phyloP scores from a whole-genome alignment of 2,113 vertebrate species.

The Sakesphorus luctuosus region DNA sequence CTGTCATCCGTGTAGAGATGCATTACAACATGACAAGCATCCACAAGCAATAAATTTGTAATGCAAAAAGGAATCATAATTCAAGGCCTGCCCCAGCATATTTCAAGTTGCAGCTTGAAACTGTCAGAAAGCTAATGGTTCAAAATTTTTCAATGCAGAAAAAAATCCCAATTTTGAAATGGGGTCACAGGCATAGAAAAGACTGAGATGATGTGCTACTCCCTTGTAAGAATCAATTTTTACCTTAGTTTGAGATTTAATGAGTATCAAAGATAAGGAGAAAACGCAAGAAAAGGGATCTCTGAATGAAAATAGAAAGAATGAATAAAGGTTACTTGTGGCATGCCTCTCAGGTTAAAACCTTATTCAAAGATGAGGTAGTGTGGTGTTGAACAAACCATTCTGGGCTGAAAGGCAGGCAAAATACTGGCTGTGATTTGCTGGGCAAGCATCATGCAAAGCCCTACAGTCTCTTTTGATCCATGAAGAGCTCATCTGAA shows the following conservation, averaged over 20 bases:
- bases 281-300: background rate
- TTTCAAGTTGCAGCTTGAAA: slow-evolving; percentile 18
- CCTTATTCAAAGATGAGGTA: background rate
- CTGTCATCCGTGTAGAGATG: background rate
- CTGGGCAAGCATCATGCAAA: background rate
- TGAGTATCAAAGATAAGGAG: background rate
- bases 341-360: background rate
- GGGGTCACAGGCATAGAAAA: background rate
- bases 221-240: background rate
- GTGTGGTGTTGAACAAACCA: background rate
- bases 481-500: background rate
- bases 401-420: background rate
- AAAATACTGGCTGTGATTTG: background rate
- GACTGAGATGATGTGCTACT: background rate
- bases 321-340: background rate
- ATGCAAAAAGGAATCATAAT: slow-evolving; percentile 21
- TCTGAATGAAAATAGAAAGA: background rate
- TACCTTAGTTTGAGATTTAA: background rate
- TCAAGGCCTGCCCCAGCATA: background rate
- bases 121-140: background rate
- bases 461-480: background rate
- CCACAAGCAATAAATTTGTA: slow-evolving; percentile 27
- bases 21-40: slow-evolving; percentile 23
- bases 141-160: background rate
- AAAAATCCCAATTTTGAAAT: background rate